Base-by-base conservation (phyloP, 2,113 vertebrate genomes). In the Megaceryle torquata region DNA sequence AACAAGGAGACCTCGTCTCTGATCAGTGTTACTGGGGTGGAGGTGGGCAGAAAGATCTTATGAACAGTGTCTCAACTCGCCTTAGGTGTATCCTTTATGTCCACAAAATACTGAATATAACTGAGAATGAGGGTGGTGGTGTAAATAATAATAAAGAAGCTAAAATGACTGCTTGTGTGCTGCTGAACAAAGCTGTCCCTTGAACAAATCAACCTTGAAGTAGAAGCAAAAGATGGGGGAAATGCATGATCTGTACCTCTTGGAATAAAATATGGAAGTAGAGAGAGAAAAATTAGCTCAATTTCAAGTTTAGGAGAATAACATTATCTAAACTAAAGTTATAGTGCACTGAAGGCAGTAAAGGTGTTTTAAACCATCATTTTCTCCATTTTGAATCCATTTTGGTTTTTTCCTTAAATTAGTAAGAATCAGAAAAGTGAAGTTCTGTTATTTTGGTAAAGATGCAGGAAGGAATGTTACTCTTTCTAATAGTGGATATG, bases 1-100 rank as follows among this genome's bases (percentile, higher is more conserved):
- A 95, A 96, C 95, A 96, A 95, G 97, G 94, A 96, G 95, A 94
- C 37, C 51, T 92, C 94, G 80, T 94, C 76, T 96, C 82, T 96
- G 93, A 89, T 96, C 92, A 96, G 80, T 95, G 82, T 92, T 89
- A 54, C 79, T 95, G 75, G 61, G 70, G 13, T 89, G 89, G 91
- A 85, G 64, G 79, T 86, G 81, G 82, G 84, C 65, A 82, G 75
- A 69, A 94, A 87, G 74, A 91, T 89, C 80, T 95, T 79, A 65
- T 9, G 25, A 97, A 91, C 59, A 87, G 70, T 46, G 50, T 79
- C 89, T 96, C 91, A 83, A 29, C 61, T 95, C 82, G 89, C 87
- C 68, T 86, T 63, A 75, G 65, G 26, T 88, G 35, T 56, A 70
- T 93, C 76, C 48, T 93, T 95, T 94, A 57, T 93, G 88, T 80